Evolutionary conservation across 1,140 invertebrate genomes (phyloP).

Genomic region (Hesperophylax magnus): DNA sequence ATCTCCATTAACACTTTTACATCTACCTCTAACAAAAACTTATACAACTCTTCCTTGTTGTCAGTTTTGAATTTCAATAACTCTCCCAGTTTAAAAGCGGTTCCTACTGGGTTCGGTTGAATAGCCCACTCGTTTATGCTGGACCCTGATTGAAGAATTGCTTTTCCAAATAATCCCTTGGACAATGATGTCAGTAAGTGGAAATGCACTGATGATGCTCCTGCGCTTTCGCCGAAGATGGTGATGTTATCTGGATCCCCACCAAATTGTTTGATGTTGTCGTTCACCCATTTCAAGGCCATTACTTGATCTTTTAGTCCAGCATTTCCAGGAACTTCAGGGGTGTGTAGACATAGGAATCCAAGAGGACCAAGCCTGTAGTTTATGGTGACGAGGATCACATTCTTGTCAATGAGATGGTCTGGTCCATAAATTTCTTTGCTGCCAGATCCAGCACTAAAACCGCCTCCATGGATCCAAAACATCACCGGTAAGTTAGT

Average conservation of each 20-base stretch:
- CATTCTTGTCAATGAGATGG: conserved; percentile 70
- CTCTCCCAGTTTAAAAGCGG: conserved; percentile 69
- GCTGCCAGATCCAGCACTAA: conserved; percentile 69
- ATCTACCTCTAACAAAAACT: conserved; percentile 49
- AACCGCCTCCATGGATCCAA: conserved; percentile 81
- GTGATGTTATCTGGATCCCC: conserved; percentile 78
- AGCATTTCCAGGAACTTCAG: conserved; percentile 79
- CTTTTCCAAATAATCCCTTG: conserved; percentile 58
- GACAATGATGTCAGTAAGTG: conserved; percentile 56
- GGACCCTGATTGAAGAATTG: conserved; percentile 71
- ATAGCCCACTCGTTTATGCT: conserved; percentile 74
- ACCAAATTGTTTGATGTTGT: conserved; percentile 79
- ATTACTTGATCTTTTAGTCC: conserved; percentile 79
- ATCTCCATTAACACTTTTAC: conserved; percentile 56
- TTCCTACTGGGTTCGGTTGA: conserved; percentile 66
- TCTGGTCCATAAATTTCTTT: conserved; percentile 66
- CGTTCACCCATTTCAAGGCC: conserved; percentile 77
- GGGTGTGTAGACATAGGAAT: conserved; percentile 77
- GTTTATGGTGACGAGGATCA: conserved; percentile 75
- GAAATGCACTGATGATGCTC: conserved; percentile 65
- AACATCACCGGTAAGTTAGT: conserved; percentile 74
- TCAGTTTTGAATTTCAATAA: conserved; percentile 67
- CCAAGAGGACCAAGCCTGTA: conserved; percentile 76
- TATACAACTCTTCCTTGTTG: conserved; percentile 62
- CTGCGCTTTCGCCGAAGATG: conserved; percentile 79